Evolutionary conservation across 2,888 invertebrate species (phyloP), one percentile per base, ranked within the genome.

Genomic region (Eristalis intricaria): DNA sequence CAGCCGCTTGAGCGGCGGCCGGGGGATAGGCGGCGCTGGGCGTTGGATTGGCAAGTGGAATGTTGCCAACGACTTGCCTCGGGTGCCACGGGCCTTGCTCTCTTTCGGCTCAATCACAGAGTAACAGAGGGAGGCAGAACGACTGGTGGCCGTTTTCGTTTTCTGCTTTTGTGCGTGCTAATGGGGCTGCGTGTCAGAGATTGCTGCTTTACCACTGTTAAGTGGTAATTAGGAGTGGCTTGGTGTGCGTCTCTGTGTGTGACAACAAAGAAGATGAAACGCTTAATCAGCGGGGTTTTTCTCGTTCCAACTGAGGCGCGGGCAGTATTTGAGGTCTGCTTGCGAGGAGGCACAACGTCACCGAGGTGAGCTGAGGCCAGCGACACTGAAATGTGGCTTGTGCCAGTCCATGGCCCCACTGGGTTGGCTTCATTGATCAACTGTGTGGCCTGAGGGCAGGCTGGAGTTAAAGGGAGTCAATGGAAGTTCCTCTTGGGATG

Each of bases 161-260:
- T 69, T 77, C 50, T 35, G 50, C 56, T 64, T 56, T 63, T 38
- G 56, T 77, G 69, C 50, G 63, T 63, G 63, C 50, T 64, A 56
- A 78, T 40, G 13, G 50, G 78, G 19, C 64, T 78, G 70, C 43
- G 40, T 68, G 69, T 35, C 29, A 43, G 56, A 56, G 69, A 77
- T 63, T 77, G 35, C 3, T n/a, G n/a, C n/a, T n/a, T n/a, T n/a
- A n/a, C 69, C 50, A 23, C 35, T 64, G 69, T 70, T 68, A 38
- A 56, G 26, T 56, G 26, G 50, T 56, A 56, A 69, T 63, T 63
- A 22, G 56, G 38, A 11, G 32, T 77, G 63, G 56, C 19, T 19
- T 50, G 32, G 63, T 68, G 63, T 61, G 35, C 13, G 32, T 32
- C 32, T 32, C 32, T 32, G 32, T 32, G n/a, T 15, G 13, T 11